Evolutionary conservation across 2,113 vertebrate genomes (phyloP).

Genomic region (Myotis yumanensis): DNA sequence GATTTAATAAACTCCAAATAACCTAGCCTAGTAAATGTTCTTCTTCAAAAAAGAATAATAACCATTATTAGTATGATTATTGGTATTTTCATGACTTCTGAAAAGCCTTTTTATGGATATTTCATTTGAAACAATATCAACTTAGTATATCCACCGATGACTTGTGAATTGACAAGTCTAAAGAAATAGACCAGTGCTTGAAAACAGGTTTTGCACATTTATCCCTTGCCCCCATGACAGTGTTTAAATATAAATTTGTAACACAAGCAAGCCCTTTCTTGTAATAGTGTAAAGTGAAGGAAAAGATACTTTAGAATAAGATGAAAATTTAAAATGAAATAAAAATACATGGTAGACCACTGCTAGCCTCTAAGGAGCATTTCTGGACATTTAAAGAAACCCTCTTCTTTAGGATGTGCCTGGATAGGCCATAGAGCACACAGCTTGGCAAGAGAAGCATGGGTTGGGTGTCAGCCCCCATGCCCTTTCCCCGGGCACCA

Average conservation of each 20-base stretch:
- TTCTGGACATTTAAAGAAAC: background rate
- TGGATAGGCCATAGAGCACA: background rate
- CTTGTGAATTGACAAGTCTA: background rate
- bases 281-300: background rate
- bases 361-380: background rate
- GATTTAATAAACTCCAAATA: constrained; percentile 37
- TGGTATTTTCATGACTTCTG: constrained; percentile 24
- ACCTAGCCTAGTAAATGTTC: background rate
- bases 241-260: constrained; percentile 12
- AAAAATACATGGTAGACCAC: background rate
- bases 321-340: constrained; percentile 20
- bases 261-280: background rate
- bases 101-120: background rate
- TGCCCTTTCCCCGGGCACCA: background rate
- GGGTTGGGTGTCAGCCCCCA: background rate
- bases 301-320: constrained; percentile 9
- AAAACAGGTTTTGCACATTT: constrained; percentile 24
- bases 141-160: background rate
- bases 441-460: background rate
- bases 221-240: background rate
- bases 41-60: constrained; percentile 41
- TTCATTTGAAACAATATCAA: constrained; percentile 1
- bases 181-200: background rate
- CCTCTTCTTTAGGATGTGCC: background rate
- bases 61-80: background rate